Evolutionary conservation across 2,113 vertebrate species (phyloP).

Genomic region (Halcyon malimbica): DNA sequence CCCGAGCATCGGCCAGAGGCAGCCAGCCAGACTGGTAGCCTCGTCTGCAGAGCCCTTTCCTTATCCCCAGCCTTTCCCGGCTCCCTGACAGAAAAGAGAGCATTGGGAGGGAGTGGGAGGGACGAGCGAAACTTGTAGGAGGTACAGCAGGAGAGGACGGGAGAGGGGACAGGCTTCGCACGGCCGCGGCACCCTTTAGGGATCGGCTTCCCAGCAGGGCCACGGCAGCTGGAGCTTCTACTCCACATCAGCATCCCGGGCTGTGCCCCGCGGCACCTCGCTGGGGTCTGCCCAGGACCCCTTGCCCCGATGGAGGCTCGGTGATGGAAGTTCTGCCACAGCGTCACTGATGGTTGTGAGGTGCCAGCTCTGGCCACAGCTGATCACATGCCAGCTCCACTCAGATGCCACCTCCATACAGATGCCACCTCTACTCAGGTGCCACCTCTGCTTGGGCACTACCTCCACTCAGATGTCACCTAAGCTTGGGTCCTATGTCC

Average conservation of each 20-base stretch:
- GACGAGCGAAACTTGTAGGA: conserved; percentile 76
- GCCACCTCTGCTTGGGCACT: neutral
- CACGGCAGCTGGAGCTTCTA: neutral
- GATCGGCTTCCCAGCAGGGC: neutral
- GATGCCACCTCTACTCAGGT: neutral
- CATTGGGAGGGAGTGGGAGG: conserved; percentile 86
- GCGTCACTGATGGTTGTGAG: neutral
- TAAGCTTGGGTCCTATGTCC: neutral
- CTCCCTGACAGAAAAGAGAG: conserved; percentile 75
- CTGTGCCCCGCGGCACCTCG: neutral
- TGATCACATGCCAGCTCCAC: neutral
- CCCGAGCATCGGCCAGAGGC: conserved; percentile 42
- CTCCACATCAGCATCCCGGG: rapidly evolving
- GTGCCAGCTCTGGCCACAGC: neutral
- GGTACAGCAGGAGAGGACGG: conserved; percentile 59
- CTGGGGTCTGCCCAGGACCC: neutral
- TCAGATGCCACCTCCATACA: neutral
- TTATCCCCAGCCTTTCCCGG: conserved; percentile 77
- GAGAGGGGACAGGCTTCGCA: neutral
- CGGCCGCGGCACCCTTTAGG: neutral
- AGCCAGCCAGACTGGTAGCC: conserved; percentile 73
- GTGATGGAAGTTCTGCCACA: rapidly evolving
- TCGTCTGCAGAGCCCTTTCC: conserved; percentile 64
- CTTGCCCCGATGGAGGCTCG: rapidly evolving
- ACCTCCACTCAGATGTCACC: too few species aligned